Evolutionary conservation across 1,140 invertebrate genomes (phyloP).

Genomic region (Rhagoletis pomonella): DNA sequence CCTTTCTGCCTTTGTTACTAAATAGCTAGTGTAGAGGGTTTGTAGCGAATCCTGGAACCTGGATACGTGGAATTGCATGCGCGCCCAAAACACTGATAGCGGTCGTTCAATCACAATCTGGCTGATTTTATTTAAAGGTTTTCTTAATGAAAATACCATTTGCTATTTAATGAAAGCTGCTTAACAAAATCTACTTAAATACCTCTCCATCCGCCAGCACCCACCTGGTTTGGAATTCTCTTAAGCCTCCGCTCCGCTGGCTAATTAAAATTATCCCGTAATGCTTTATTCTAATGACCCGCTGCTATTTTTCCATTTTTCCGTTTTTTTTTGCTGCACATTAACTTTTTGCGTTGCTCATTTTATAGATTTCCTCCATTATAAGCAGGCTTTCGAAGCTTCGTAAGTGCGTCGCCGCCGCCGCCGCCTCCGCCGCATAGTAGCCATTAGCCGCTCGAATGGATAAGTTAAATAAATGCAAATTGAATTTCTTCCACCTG

Average conservation of each 20-base stretch:
- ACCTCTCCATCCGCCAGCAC: neutral
- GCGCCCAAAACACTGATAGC: too few relatives aligned
- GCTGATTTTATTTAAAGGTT: too few relatives aligned
- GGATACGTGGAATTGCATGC: too few relatives aligned
- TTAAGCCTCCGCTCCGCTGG: neutral
- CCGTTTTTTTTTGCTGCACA: neutral
- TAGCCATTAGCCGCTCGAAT: slow-evolving; percentile 44
- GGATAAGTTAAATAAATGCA: slow-evolving; percentile 38
- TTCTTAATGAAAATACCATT: too few relatives aligned
- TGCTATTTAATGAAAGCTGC: neutral
- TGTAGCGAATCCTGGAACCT: too few relatives aligned
- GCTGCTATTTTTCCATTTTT: neutral
- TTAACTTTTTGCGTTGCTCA: neutral
- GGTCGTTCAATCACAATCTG: too few relatives aligned
- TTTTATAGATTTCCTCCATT: neutral
- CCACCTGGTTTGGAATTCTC: too few relatives aligned
- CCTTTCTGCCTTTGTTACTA: too few relatives aligned
- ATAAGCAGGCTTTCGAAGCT: neutral
- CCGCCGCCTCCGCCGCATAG: too few relatives aligned
- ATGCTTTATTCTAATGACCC: neutral
- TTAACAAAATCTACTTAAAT: too few relatives aligned
- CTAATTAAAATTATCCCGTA: slow-evolving; percentile 9
- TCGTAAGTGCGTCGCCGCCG: neutral
- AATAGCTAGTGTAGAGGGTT: too few relatives aligned
- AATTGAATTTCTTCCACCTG: slow-evolving; percentile 37